Conservation (phyloP, 2,888 invertebrate genomes). For the Diploptera punctata region DNA sequence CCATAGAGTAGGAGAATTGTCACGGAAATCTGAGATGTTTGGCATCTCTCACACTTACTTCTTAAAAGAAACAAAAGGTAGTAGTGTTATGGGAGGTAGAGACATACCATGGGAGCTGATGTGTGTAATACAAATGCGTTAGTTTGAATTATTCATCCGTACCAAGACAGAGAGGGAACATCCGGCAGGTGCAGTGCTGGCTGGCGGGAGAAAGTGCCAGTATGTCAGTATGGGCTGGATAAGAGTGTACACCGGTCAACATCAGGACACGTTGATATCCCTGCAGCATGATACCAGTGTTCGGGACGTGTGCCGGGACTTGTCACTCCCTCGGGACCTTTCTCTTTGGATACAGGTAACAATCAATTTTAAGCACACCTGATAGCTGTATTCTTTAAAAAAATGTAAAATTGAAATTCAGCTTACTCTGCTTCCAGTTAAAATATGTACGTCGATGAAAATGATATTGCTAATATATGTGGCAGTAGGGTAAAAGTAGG, state of each 20-base stretch:
- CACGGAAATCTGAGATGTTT: too few species aligned
- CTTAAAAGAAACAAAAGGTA: too few species aligned
- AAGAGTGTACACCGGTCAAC: conserved; percentile 65
- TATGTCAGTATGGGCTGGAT: conserved; percentile 65
- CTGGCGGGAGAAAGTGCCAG: too few species aligned
- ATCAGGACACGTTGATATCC: conserved; percentile 63
- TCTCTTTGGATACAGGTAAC: conserved; percentile 57
- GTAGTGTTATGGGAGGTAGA: too few species aligned
- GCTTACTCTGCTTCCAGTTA: neutral
- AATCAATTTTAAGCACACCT: neutral
- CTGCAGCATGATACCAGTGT: conserved; percentile 65
- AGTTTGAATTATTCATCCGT: too few species aligned
- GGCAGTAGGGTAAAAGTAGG: neutral
- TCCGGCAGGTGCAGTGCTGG: too few species aligned
- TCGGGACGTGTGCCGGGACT: conserved; percentile 56
- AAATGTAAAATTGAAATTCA: neutral
- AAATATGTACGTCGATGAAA: neutral
- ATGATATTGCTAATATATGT: neutral
- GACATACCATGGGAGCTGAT: too few species aligned
- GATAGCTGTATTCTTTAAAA: neutral
- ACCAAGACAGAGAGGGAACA: too few species aligned
- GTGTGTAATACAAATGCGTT: too few species aligned
- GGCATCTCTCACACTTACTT: too few species aligned
- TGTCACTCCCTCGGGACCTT: conserved; percentile 58
- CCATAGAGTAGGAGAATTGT: too few species aligned